Conservation (phyloP, 2,888 invertebrate genomes). For the Noctua comes region DNA sequence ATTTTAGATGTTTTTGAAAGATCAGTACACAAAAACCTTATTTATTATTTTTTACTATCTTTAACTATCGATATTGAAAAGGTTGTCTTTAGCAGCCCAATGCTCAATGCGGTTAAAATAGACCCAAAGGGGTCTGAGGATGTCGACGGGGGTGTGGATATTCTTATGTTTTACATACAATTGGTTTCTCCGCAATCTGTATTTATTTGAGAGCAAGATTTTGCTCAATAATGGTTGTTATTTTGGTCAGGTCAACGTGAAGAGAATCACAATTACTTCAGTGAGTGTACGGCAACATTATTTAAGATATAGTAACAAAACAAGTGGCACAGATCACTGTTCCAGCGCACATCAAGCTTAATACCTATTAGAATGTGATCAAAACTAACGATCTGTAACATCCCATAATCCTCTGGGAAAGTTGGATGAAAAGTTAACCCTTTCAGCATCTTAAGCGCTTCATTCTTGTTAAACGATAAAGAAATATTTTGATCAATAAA, state of each 20-base stretch:
- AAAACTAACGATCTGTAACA: background rate
- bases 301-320: conserved; percentile 9
- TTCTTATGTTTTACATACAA: background rate
- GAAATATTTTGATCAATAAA: background rate
- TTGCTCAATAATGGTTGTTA: conserved; percentile 9
- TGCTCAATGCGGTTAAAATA: background rate
- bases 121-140: background rate
- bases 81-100: background rate
- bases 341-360: background rate
- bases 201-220: background rate
- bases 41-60: background rate
- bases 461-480: background rate
- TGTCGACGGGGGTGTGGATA: background rate
- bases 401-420: background rate
- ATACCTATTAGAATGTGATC: background rate
- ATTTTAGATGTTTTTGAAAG: background rate
- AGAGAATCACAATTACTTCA: conserved; percentile 15
- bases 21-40: background rate
- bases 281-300: background rate
- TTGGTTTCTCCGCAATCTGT: background rate
- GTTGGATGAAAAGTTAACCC: background rate
- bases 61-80: background rate
- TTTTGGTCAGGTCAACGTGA: conserved; percentile 25
- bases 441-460: background rate
- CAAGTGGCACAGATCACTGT: background rate